Base-by-base conservation (phyloP, 2,113 vertebrate species). In the Petrocephalus microphthalmus region DNA sequence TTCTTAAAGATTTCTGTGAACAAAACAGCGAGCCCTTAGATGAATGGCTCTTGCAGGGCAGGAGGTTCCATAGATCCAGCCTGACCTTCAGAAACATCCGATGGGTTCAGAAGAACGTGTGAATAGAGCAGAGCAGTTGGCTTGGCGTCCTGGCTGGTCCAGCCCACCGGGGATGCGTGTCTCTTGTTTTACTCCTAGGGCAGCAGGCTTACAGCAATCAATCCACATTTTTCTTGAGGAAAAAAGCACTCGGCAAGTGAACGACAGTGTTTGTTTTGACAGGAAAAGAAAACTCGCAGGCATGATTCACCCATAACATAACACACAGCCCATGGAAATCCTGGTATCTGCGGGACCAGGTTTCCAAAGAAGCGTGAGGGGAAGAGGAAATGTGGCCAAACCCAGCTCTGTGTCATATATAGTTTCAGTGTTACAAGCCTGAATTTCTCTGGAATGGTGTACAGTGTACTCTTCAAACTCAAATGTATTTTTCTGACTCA, bases 1-100 rank as follows among this genome's bases (percentile, higher is more conserved):
- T 93, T 91, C 88, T 92, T 91, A 88, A 90, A 90, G 89, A 88
- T 90, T 89, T 90, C 45, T 29, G 17, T 60, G 25, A 81, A 93
- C 91, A 94, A 92, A 93, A 84, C 88, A 57, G 7, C 3, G 37
- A 67, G 60, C 52, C 17, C 25, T 17, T 29, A 89, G 78, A 4
- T 53, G 49, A 88, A 13, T 53, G 88, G 71, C 33, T 78, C 71
- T 37, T 78, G 4, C 64, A 90, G 89, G 85, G 2, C 33, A 74
- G 87, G 64, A 86, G 86, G 29, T 88, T 90, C 87, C 85, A 88
- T 52, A 89, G 47, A 91, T 94, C 91, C 91, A 88, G 33, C 90
- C 83, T 93, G 93, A 94, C 93, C 93, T 94, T 94, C 92, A 90
- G 51, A 82, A 91, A 91, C 91, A 56, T 87, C 90, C 87, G 89